These are phyloP conservation scores for Falco punctatus DNA, from an alignment of 2,113 vertebrate genomes.

Conservation along the genomic window DNA sequence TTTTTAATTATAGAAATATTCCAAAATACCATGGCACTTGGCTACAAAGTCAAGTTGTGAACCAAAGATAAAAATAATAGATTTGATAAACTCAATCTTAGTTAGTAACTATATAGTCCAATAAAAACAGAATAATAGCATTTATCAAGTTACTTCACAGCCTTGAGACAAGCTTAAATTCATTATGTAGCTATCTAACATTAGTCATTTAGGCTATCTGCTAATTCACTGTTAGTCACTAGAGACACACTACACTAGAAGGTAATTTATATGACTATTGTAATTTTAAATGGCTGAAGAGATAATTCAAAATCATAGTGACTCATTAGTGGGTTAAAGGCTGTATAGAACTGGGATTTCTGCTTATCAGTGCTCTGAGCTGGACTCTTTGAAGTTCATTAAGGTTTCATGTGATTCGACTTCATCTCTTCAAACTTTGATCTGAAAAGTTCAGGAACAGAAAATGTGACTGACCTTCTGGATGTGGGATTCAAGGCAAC, in stretches of 20 bases:
- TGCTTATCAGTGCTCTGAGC: background rate
- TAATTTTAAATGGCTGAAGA: background rate
- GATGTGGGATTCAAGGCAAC: background rate
- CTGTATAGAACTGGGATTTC: background rate
- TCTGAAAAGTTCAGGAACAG: background rate
- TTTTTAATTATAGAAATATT: background rate
- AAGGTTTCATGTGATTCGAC: background rate
- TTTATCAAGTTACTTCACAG: background rate
- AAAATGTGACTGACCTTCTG: background rate
- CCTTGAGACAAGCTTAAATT: background rate
- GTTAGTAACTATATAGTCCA: background rate
- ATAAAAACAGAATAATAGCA: background rate
- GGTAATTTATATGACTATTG: background rate
- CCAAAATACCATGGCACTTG: background rate
- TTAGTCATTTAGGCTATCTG: background rate
- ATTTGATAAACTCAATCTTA: background rate
- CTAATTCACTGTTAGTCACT: background rate
- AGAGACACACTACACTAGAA: background rate
- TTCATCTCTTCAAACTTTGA: background rate
- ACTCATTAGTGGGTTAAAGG: background rate
- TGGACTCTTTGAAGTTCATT: background rate
- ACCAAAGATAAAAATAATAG: background rate
- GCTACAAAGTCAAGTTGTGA: background rate
- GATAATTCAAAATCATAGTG: background rate
- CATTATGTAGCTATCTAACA: background rate